Evolutionary conservation across 37 sponge, comb jelly and placozoan species (phyloP), one percentile per base, ranked within the genome.

Genomic region (Axinella damicornis): DNA sequence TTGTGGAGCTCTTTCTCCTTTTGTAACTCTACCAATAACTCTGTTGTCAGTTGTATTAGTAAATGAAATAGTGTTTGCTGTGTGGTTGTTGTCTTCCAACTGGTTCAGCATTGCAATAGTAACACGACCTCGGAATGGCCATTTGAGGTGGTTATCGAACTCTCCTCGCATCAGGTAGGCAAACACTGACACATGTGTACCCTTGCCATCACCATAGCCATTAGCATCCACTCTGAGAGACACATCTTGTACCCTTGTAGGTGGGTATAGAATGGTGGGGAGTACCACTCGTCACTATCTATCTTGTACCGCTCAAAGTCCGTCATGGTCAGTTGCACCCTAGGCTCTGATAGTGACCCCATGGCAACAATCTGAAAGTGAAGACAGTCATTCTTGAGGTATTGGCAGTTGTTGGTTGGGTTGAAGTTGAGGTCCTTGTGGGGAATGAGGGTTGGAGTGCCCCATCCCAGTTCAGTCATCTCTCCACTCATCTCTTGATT

Each of bases 391-490:
- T 46, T 9, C 46, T 46, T 46, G 46, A 46, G 46, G 46, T 46
- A 46, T 9, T 46, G 46, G 46, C 46, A 46, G 9, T 46, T 46
- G 46, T 46, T 46, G 46, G 46, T 9, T 32, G 57, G 17, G 52
- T 80, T 41, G 37, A 53, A 71, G 15, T 52, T 28, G 21, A 87
- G 60, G 24, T 53, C 72, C 1, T 15, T 18, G 34, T 86, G 87
- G 19, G 58, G 56, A 0, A 87, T 41, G 30, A 87, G 80, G 46
- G 68, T 34, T 15, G 74, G 74, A 55, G 80, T 73, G 11, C 87
- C 87, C 12, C 79, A 56, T 22, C 87, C 87, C 60, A 61, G 24
- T 54, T 79, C 74, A 30, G 80, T 74, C 71, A 57, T n/a, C 22
- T 71, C 74, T 53, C 72, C 73, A 39, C 63, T 56, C n/a, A 12